Conservation (phyloP, 2,797 vertebrate genomes). For the Myripristis murdjan region DNA sequence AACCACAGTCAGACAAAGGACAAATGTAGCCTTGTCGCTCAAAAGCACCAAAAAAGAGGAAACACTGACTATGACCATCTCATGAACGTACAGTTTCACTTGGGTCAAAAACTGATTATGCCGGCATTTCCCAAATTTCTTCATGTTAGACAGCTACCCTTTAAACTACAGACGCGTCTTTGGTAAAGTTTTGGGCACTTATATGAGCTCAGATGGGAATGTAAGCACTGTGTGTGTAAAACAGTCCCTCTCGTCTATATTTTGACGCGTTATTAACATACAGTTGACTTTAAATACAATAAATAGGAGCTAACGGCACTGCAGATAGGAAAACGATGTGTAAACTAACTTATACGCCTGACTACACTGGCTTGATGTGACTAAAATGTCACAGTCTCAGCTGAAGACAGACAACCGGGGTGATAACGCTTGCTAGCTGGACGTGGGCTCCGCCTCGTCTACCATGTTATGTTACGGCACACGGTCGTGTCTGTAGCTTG, state of each 20-base stretch:
- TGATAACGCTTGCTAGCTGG: no score
- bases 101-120: not conserved
- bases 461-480: not conserved
- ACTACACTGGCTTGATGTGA: not conserved
- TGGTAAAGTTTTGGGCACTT: not conserved
- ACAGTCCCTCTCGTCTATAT: not conserved
- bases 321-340: not conserved
- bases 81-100: not conserved
- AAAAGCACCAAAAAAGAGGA: not conserved
- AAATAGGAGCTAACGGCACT: no score
- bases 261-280: no score
- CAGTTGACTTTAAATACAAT: no score
- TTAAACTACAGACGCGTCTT: not conserved
- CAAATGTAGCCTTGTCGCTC: no score
- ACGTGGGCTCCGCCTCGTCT: no score
- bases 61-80: not conserved
- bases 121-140: not conserved
- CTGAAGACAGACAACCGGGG: no score
- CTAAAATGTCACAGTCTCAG: no score
- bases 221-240: not conserved
- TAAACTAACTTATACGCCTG: no score
- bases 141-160: not conserved
- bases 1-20: no score
- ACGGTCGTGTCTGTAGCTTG: conserved; percentile 15
- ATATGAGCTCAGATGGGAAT: not conserved